These are phyloP conservation scores for Zonotrichia leucophrys DNA, from an alignment of 2,113 vertebrate genomes.

Conservation along the genomic window DNA sequence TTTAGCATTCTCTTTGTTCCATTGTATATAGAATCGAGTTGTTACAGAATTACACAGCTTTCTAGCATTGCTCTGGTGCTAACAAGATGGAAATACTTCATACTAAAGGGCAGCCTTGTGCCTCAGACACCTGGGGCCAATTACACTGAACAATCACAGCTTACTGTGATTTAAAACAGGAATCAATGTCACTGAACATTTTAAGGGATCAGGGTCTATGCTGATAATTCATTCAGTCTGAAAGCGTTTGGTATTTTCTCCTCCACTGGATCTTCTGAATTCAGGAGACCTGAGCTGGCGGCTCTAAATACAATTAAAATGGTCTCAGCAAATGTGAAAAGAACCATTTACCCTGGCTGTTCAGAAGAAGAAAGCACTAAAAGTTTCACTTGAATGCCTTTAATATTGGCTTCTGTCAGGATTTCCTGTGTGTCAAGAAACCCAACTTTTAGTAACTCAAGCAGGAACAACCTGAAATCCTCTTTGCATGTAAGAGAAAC, in stretches of 20 bases:
- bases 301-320: constrained; percentile 7
- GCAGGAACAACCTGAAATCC: not conserved
- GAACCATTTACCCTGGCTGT: not conserved
- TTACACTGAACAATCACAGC: constrained; percentile 2
- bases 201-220: not conserved
- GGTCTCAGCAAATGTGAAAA: not conserved
- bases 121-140: not conserved
- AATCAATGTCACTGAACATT: not conserved
- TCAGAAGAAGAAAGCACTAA: not conserved
- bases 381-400: not conserved
- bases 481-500: not conserved
- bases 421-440: constrained; percentile 4
- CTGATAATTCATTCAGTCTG: not conserved
- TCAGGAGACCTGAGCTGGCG: not conserved
- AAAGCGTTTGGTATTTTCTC: not conserved
- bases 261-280: not conserved
- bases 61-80: not conserved
- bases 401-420: not conserved
- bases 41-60: not conserved
- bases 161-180: not conserved
- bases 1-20: not conserved
- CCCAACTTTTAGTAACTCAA: not conserved
- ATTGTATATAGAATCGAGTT: not conserved
- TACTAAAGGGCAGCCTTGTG: not conserved
- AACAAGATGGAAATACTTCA: not conserved